phyloP scores from a whole-genome alignment of 2,888 invertebrate species.

The Myathropa florea region DNA sequence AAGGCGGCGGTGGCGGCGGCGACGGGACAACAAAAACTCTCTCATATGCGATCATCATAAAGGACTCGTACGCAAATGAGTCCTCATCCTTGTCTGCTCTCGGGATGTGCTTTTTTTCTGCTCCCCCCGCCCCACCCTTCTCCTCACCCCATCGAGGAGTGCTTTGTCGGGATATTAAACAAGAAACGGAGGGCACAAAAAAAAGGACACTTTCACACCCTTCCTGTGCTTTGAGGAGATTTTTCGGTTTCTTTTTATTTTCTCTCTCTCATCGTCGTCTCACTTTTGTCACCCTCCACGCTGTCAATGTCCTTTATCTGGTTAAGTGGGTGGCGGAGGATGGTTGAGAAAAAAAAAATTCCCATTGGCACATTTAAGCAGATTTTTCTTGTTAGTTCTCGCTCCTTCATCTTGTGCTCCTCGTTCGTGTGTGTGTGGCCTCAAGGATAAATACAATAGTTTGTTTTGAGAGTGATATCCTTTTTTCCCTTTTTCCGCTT shows the following conservation, averaged over 20 bases:
- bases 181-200: constrained; percentile 45
- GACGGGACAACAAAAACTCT: constrained; percentile 5
- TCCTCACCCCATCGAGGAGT: no score
- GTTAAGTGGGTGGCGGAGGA: background rate
- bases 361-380: constrained; percentile 70
- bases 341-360: constrained; percentile 16
- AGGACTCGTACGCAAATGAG: constrained; percentile 25
- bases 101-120: constrained; percentile 6
- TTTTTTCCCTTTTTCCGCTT: constrained; percentile 8
- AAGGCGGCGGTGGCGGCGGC: no score
- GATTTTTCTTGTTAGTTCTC: constrained; percentile 62
- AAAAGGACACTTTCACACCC: constrained; percentile 56
- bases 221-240: constrained; percentile 54
- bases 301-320: constrained; percentile 49
- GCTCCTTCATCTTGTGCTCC: constrained; percentile 16
- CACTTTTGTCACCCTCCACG: constrained; percentile 10
- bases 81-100: background rate
- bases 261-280: background rate
- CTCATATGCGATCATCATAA: constrained; percentile 52
- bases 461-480: constrained; percentile 52
- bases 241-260: constrained; percentile 37
- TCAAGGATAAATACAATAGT: constrained; percentile 52
- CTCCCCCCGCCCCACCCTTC: constrained; percentile 12
- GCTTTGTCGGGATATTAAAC: constrained; percentile 25
- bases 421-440: constrained; percentile 26